A percentile compares a stretch with the other conserved stretches of the same genome.
Evolutionary conservation across 2,888 invertebrate species (phyloP).

Genomic region (Pseudococcus longispinus): DNA sequence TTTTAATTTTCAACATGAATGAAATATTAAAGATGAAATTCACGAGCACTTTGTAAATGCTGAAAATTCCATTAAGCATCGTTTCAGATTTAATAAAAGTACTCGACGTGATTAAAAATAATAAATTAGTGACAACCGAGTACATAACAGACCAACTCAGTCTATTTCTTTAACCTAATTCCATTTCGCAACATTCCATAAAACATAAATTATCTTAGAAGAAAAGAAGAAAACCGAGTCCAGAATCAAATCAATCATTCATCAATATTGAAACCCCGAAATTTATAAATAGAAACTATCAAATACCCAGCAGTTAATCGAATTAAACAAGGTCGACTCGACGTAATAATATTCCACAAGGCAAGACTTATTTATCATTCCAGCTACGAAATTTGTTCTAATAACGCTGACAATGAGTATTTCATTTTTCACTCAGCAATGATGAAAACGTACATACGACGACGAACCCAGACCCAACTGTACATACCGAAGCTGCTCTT

Average conservation of each 20-base stretch:
- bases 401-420: neutral
- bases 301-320: no score
- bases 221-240: no score
- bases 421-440: neutral
- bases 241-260: no score
- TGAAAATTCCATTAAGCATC: neutral
- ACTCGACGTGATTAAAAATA: neutral
- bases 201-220: no score
- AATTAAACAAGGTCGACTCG: no score
- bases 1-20: neutral
- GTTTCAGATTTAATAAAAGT: neutral
- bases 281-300: no score
- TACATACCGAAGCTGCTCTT: neutral
- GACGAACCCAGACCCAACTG: neutral
- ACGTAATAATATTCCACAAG: neutral
- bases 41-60: neutral
- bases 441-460: neutral
- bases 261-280: no score
- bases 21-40: neutral
- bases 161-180: no score
- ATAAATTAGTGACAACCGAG: neutral
- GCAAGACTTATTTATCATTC: neutral
- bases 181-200: no score
- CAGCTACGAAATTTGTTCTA: neutral
- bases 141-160: no score